These are phyloP conservation scores for Taenioides sp. DNA, from an alignment of 2,797 vertebrate species.

Conservation along the genomic window DNA sequence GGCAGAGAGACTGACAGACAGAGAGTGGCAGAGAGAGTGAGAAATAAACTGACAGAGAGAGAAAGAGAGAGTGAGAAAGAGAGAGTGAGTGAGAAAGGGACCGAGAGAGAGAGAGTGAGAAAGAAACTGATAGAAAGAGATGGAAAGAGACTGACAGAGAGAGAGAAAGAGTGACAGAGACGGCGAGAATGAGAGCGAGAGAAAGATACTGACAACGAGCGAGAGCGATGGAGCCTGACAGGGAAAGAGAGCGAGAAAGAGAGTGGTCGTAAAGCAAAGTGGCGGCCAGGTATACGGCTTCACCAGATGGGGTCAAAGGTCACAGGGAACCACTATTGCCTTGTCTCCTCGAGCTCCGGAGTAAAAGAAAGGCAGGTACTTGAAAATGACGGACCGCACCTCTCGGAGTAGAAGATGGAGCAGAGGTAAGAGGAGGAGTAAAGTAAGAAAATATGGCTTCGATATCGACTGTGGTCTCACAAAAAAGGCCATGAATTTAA, in stretches of 20 bases:
- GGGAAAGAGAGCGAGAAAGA: background rate
- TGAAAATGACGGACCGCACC: background rate
- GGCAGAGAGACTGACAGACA: too few species aligned
- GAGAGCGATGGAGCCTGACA: too few species aligned
- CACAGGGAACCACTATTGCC: constrained; percentile 7
- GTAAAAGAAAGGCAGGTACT: background rate
- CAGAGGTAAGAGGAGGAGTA: background rate
- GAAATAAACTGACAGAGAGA: too few species aligned
- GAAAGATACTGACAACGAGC: too few species aligned
- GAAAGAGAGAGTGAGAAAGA: too few species aligned
- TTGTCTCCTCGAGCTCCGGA: background rate
- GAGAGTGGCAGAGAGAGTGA: too few species aligned
- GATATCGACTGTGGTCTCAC: background rate
- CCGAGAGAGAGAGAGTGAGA: too few species aligned
- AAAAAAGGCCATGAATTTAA: constrained; percentile 1
- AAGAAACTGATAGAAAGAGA: too few species aligned
- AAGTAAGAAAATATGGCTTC: constrained; percentile 9
- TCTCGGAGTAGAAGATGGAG: background rate
- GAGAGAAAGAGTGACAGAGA: too few species aligned
- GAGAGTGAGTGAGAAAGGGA: too few species aligned
- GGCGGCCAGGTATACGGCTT: constrained; percentile 19
- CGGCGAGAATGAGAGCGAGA: too few species aligned
- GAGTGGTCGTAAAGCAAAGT: background rate
- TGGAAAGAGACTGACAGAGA: too few species aligned
- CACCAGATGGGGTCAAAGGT: constrained; percentile 19